These are phyloP conservation scores for Junonia oenone DNA, from an alignment of 2,888 invertebrate species.

Conservation along the genomic window DNA sequence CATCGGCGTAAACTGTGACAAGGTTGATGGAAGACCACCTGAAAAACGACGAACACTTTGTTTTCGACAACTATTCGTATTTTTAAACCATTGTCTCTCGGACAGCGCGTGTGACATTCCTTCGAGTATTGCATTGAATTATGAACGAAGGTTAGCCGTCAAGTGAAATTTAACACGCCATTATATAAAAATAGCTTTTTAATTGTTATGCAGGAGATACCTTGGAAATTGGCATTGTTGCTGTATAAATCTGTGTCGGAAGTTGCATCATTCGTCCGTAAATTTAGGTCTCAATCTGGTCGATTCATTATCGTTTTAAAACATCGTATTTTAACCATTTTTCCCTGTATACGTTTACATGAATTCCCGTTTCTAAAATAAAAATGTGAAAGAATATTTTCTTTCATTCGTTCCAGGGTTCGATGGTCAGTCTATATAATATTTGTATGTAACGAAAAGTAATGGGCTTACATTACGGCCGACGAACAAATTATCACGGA, in stretches of 20 bases:
- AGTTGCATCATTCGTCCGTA: background rate
- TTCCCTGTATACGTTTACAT: too few species aligned
- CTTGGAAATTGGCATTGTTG: constrained; percentile 63
- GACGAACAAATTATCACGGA: constrained; percentile 7
- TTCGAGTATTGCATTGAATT: constrained; percentile 31
- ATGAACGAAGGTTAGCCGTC: constrained; percentile 66
- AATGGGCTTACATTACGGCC: background rate
- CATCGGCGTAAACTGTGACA: constrained; percentile 69
- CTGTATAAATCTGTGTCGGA: constrained; percentile 27
- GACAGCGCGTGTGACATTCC: constrained; percentile 40
- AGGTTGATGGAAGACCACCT: constrained; percentile 65
- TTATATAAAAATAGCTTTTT: too few species aligned
- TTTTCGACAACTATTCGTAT: constrained; percentile 1
- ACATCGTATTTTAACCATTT: background rate
- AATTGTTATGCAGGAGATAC: too few species aligned
- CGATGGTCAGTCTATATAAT: constrained; percentile 9
- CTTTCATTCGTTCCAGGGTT: constrained; percentile 12
- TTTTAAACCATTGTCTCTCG: constrained; percentile 15
- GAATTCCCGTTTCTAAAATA: too few species aligned
- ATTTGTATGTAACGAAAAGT: constrained; percentile 1
- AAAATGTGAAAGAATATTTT: background rate
- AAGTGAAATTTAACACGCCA: constrained; percentile 76
- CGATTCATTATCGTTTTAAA: background rate
- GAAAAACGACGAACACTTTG: constrained; percentile 54
- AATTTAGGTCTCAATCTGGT: background rate